phyloP scores from a whole-genome alignment of 2,113 vertebrate species.

The Diadophis punctatus region DNA sequence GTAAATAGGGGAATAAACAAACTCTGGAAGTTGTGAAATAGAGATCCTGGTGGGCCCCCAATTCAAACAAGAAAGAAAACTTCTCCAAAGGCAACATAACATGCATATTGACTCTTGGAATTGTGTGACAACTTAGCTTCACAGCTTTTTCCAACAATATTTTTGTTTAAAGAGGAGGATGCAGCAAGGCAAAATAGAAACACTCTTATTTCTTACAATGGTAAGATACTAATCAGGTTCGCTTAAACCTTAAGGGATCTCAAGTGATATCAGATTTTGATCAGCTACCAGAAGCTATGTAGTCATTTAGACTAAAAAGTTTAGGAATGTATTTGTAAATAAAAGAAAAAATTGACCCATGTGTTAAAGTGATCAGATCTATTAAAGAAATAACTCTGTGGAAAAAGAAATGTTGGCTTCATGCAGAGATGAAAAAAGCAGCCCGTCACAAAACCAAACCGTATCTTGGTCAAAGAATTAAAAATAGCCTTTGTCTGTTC shows the following conservation, averaged over 20 bases:
- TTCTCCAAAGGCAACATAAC: neutral
- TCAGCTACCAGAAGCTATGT: neutral
- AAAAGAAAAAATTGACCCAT: neutral
- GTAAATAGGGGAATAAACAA: neutral
- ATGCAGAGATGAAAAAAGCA: neutral
- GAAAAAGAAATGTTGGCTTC: neutral
- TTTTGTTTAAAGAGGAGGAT: no score
- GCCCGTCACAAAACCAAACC: neutral
- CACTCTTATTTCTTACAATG: neutral
- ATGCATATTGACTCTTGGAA: neutral
- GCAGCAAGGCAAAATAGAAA: neutral
- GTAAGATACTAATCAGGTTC: neutral
- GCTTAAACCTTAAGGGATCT: neutral
- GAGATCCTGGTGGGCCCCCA: neutral
- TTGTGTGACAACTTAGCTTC: neutral
- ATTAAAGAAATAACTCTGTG: neutral
- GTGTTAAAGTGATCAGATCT: neutral
- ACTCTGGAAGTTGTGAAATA: neutral
- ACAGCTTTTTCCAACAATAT: neutral
- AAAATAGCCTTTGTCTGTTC: neutral
- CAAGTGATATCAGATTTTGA: neutral
- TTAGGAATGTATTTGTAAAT: neutral
- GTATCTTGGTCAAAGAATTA: neutral
- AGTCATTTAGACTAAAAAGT: neutral
- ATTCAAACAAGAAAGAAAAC: neutral